These are phyloP conservation scores for Apodemia mormo DNA, from an alignment of 2,888 invertebrate species.

Conservation along the genomic window DNA sequence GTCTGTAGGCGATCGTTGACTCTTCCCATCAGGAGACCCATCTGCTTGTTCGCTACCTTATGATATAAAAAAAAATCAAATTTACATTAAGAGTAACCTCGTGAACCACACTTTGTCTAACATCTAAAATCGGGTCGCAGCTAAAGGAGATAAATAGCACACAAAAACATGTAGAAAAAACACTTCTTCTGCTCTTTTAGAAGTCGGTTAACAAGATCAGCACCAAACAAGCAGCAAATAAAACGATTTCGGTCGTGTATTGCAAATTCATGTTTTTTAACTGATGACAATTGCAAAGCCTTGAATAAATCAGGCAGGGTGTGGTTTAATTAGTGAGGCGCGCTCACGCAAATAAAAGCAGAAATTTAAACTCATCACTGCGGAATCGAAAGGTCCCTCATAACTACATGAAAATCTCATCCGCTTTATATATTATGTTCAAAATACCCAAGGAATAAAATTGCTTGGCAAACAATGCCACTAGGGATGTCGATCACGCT, in stretches of 20 bases:
- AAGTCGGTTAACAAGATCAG: background rate
- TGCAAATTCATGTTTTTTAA: constrained; percentile 34
- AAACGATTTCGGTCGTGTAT: constrained; percentile 20
- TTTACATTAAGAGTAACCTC: too few species aligned
- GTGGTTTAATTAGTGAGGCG: constrained; percentile 35
- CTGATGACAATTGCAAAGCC: constrained; percentile 35
- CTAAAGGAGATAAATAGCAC: too few species aligned
- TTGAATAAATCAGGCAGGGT: constrained; percentile 38
- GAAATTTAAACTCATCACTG: constrained; percentile 28
- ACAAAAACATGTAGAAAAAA: too few species aligned
- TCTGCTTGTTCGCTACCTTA: too few species aligned
- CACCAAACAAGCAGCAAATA: background rate
- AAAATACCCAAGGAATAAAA: constrained; percentile 5
- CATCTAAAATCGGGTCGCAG: too few species aligned
- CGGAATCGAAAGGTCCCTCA: constrained; percentile 19
- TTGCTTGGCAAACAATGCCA: constrained; percentile 12
- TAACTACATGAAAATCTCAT: constrained; percentile 15
- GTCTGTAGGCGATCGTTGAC: too few species aligned
- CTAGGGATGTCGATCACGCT: constrained; percentile 3
- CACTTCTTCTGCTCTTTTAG: background rate
- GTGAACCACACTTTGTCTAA: too few species aligned
- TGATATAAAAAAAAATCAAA: too few species aligned
- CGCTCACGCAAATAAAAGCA: constrained; percentile 33
- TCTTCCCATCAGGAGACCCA: too few species aligned
- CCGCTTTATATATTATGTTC: constrained; percentile 12